Evolutionary conservation across 2,888 invertebrate genomes (phyloP).

Genomic region (Taphrorychus bicolor): DNA sequence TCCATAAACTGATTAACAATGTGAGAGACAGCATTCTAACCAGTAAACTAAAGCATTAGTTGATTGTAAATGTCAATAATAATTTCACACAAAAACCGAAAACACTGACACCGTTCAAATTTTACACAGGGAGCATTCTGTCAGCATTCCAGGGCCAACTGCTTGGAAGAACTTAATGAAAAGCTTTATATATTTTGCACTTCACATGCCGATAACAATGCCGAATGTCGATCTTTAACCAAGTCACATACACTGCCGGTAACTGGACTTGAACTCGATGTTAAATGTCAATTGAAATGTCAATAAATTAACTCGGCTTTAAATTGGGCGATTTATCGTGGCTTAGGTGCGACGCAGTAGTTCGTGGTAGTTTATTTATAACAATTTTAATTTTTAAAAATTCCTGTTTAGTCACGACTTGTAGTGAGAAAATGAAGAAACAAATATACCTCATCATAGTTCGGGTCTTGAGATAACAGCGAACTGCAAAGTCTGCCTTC

Average conservation of each 20-base stretch:
- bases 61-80: too few relatives aligned
- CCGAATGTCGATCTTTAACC: not conserved
- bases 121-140: too few relatives aligned
- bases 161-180: too few relatives aligned
- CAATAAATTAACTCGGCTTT: constrained; percentile 36
- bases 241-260: not conserved
- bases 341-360: constrained; percentile 9
- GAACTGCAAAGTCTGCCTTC: not conserved
- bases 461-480: not conserved
- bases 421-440: too few relatives aligned
- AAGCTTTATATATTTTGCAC: not conserved
- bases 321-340: constrained; percentile 31
- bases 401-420: too few relatives aligned
- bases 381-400: not conserved
- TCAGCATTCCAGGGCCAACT: too few relatives aligned
- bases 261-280: constrained; percentile 26
- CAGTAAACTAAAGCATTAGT: too few relatives aligned
- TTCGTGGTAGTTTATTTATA: not conserved
- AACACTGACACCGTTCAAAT: too few relatives aligned
- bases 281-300: constrained; percentile 39
- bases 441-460: too few relatives aligned
- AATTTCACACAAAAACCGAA: too few relatives aligned
- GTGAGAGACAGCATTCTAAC: too few relatives aligned
- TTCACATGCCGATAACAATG: not conserved
- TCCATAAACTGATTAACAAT: too few relatives aligned